Evolutionary conservation across 2,113 vertebrate genomes (phyloP).

Genomic region (Plestiodon gilberti): DNA sequence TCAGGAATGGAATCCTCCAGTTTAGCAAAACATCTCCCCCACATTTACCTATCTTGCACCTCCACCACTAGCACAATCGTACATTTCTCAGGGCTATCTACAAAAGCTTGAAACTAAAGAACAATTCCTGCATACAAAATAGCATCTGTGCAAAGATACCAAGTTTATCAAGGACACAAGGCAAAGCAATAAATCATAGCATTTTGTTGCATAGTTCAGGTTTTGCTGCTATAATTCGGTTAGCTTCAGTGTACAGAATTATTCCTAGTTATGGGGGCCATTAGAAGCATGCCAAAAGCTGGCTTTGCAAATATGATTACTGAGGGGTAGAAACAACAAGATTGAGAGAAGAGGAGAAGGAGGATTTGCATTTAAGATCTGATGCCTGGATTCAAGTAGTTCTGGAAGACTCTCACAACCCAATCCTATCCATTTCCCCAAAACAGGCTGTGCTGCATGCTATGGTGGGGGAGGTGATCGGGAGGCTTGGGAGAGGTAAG

Average conservation of each 20-base stretch:
- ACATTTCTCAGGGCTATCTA: not conserved
- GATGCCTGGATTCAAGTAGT: not conserved
- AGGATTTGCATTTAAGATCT: not conserved
- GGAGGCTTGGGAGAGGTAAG: too few species aligned
- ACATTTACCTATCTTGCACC: not conserved
- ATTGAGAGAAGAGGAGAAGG: not conserved
- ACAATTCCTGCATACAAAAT: constrained; percentile 3
- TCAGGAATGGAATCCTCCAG: not conserved
- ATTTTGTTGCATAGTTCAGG: not conserved
- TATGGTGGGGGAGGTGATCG: too few species aligned
- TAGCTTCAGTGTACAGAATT: not conserved
- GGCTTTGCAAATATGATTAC: not conserved
- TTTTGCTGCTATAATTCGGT: not conserved
- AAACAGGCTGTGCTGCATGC: too few species aligned
- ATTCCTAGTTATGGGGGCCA: not conserved
- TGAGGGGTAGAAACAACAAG: not conserved
- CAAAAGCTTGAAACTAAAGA: not conserved
- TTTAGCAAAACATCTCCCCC: not conserved
- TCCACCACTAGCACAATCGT: not conserved
- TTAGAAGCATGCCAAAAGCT: not conserved
- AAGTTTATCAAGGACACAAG: constrained; percentile 8
- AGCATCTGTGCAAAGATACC: not conserved
- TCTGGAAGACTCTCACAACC: too few species aligned
- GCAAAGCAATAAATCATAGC: not conserved
- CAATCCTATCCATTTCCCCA: too few species aligned